Evolutionary conservation across 2,797 vertebrate genomes (phyloP), one percentile per base, ranked within the genome.

Genomic region (Simalia tracyae): DNA sequence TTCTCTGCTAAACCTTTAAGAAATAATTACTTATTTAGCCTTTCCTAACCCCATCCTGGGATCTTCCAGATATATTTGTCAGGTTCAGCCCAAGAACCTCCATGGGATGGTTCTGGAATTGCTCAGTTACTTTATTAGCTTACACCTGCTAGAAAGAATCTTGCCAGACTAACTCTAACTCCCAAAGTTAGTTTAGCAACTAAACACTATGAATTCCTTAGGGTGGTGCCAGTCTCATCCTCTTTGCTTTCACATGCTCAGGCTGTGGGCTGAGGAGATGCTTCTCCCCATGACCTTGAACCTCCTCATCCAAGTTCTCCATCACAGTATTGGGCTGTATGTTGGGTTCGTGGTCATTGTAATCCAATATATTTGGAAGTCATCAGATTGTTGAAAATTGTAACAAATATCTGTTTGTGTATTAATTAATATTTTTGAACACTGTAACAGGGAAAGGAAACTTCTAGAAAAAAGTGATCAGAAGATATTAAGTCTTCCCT

Each of bases 401-500:
- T 63, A 92, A 89, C 50, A 89, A 57, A 92, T 5, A 28, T 31
- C 31, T 24, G 3, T 36, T 19, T 54, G 36, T 87, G 50, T 57
- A 84, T 56, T 84, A 19, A 17, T 46, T 87, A 46, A 54, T 86
- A 56, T 87, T 64, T 92, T 84, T 87, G 11, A 63, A 90, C 81
- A 59, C 31, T 63, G 81, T 86, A 90, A 81, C 15, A 87, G 19
- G 56, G 85, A 90, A 90, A 86, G 61, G 81, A 66, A n/a, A n/a
- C 89, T 19, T 28, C n/a, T 66, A 17, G 50, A 64, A 89, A 87
- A 61, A 92, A 84, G 11, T 42, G 46, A 90, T 57, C 57, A 87
- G 66, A 90, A 92, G 31, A 36, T 81, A 87, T 90, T 42, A 87
- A 87, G n/a, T 28, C 15, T 84, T 84, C 46, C 85, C 88, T 81